phyloP scores from a whole-genome alignment of 64 coral and sea anemone genomes.

The Montipora efflorescens region DNA sequence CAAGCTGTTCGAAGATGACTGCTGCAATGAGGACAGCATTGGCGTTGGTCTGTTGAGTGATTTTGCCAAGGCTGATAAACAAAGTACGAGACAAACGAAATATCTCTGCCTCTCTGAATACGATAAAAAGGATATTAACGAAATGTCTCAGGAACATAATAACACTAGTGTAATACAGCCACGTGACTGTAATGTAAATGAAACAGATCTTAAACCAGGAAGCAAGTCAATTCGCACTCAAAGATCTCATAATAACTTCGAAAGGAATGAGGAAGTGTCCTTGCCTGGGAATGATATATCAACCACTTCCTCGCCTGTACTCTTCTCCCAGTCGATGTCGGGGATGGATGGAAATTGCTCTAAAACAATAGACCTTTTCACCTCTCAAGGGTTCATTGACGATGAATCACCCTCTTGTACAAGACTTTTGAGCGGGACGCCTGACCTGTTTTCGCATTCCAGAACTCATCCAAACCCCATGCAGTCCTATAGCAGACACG shows the following conservation, averaged over 20 bases:
- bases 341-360: background rate
- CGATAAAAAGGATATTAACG: background rate
- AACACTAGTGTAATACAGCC: background rate
- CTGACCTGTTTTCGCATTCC: background rate
- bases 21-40: background rate
- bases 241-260: background rate
- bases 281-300: background rate
- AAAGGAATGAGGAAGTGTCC: background rate
- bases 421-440: background rate
- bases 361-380: background rate
- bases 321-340: conserved; percentile 24
- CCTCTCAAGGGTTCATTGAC: background rate
- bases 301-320: background rate
- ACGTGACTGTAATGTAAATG: background rate
- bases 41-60: background rate
- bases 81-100: background rate
- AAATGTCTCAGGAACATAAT: background rate
- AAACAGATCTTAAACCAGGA: background rate
- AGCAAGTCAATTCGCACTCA: background rate
- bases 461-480: background rate
- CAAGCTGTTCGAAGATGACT: background rate
- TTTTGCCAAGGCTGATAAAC: background rate
- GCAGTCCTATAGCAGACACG: background rate
- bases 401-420: background rate
- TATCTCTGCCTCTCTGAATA: background rate